phyloP scores from a whole-genome alignment of 2,113 vertebrate species.

The Peromyscus polionotus region DNA sequence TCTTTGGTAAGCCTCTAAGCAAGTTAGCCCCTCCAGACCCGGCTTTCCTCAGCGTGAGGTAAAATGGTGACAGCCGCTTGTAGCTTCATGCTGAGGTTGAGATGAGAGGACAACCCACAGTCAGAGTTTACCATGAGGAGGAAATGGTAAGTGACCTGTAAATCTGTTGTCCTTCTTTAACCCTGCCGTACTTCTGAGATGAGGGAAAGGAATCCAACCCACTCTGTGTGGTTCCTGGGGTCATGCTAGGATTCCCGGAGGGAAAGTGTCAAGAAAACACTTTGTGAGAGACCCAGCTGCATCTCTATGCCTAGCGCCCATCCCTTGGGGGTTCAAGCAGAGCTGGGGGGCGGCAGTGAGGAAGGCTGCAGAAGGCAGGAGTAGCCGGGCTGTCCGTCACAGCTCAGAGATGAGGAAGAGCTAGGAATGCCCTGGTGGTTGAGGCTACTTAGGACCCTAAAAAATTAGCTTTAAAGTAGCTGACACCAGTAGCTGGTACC shows the following conservation, averaged over 20 bases:
- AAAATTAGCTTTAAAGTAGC: background rate
- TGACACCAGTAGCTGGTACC: background rate
- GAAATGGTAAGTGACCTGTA: background rate
- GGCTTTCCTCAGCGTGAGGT: background rate
- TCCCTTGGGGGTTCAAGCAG: background rate
- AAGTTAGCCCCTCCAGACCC: background rate
- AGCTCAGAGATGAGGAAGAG: background rate
- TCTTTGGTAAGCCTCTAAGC: background rate
- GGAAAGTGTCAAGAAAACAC: background rate
- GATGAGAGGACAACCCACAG: background rate
- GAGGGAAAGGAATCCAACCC: background rate
- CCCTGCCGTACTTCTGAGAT: background rate
- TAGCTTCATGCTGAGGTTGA: background rate
- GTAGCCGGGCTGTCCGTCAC: background rate
- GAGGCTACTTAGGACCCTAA: background rate
- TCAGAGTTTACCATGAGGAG: background rate
- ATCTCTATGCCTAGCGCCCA: background rate
- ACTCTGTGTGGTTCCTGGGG: background rate
- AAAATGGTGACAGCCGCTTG: background rate
- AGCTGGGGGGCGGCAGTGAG: background rate
- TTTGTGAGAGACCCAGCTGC: background rate
- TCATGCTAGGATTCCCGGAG: background rate
- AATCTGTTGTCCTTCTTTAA: background rate
- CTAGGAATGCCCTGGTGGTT: background rate
- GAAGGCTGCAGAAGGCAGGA: background rate